Base-by-base conservation (phyloP, 2,797 vertebrate species). In the Centropyge bicolor region DNA sequence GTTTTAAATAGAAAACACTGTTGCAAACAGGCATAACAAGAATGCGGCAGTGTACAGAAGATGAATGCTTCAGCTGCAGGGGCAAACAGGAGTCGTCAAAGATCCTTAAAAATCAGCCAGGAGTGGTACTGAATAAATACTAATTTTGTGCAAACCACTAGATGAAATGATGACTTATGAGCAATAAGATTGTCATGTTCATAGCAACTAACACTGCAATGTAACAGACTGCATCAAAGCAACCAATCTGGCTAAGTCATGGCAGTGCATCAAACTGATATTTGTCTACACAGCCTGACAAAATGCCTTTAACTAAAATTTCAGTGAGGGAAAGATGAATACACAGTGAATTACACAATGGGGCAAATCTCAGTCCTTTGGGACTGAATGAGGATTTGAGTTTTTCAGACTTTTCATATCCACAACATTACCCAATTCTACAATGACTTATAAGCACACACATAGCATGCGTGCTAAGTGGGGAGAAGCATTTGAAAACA, bases 1-100 rank as follows among this genome's bases (percentile, higher is more conserved):
- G 20, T 31, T 67, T 72, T 5, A 80, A 70, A 80, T 54, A 43
- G 13, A 56, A 70, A 65, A 38, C 31, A 64, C 8, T 31, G 40
- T 22, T 46, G 48, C 13, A 60, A 80, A 78, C 51, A 19, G 22
- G 49, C 14, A 20, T 5, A 68, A 46, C 20, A 62, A 68, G 52
- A 67, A 57, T 43, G 46, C 38, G 38, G 62, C 36, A 60, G 55
- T 38, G 38, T 40, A 52, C 19, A 40, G 10, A 24, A 69, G 38
- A 67, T 4, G 2, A 54, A 49, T 63, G 31, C 14, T 35, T 27
- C 24, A 51, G 38, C 14, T 46, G 7, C 2, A 52, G 12, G 11
- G 74, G 54, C 36, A 74, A 72, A 73, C 22, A 46, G 41, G 35
- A 54, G 31, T 22, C 1, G 4, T 12, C 16, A 40, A 8, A 68